Evolutionary conservation across 2,888 invertebrate species (phyloP), one percentile per base, ranked within the genome.

Genomic region (Melolontha melolontha): DNA sequence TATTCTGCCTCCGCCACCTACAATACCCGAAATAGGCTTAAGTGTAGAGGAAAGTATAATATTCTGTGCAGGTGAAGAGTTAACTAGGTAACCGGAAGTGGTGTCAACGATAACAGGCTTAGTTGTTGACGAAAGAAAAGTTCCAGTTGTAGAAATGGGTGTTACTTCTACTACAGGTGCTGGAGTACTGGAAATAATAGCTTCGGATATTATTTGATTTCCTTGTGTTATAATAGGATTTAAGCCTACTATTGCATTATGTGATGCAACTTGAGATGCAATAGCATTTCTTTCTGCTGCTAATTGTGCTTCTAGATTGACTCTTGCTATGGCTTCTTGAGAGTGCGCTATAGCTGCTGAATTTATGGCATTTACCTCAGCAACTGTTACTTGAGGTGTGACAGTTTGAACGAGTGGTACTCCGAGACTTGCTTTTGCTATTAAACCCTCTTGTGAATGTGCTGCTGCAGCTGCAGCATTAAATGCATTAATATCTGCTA

Each of bases 161-260:
- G 59, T 47, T 16, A 62, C 59, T 47, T 47, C 64, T 4, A 65
- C 44, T 2, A 54, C 64, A 41, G 69, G 69, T 29, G 62, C 51
- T 12, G 52, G 39, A 5, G 69, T 69, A 14, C 66, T 69, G 27
- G 69, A 66, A 47, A 66, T 44, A 29, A 69, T 22, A 14, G 29
- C 64, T 14, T 64, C 69, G n/a, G 66, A 52, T 42, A 69, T 66
- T 1, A 69, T 34, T 16, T 69, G 65, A 39, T 65, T 65, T 5
- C 69, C 69, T 66, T 69, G 69, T n/a, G 65, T 62, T 14, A 69
- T 66, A 52, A 69, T 62, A 5, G 69, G 69, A 42, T 47, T 64
- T n/a, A 68, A 55, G 10, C 51, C 50, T 5, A 39, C 47, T 22
- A 42, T 42, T 14, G 51, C 22, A 16, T 50, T 27, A n/a, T 50